A percentile compares a stretch with the other conserved stretches of the same genome.
phyloP scores from a whole-genome alignment of 2,888 invertebrate species.

The Yponomeuta malinellus region DNA sequence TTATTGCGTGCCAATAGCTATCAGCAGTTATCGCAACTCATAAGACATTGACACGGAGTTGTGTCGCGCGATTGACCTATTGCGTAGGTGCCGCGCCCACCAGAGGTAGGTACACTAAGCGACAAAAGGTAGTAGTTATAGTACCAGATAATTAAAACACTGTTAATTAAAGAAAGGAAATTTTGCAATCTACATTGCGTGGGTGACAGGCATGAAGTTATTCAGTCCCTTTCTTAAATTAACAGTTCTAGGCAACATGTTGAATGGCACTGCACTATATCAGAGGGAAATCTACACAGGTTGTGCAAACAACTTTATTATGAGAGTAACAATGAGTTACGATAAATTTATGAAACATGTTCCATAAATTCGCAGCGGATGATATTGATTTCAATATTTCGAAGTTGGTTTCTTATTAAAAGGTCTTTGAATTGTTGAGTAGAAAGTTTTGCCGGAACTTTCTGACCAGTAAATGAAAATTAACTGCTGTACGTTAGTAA shows the following conservation, averaged over 20 bases:
- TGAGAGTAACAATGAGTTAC: neutral
- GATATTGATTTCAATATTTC: no score
- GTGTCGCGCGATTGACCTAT: neutral
- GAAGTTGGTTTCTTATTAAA: no score
- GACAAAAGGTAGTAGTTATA: neutral
- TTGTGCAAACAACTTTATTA: no score
- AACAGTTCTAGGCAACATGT: no score
- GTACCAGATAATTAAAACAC: neutral
- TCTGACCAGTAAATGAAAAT: no score
- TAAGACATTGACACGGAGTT: neutral
- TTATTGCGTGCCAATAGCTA: conserved; percentile 32
- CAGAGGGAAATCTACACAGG: no score
- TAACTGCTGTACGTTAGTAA: no score
- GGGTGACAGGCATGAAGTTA: neutral
- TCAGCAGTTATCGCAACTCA: neutral
- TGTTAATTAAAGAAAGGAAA: neutral
- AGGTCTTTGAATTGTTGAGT: no score
- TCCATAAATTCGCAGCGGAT: neutral
- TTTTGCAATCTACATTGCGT: neutral
- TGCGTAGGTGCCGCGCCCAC: conserved; percentile 2
- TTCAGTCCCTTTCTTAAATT: no score
- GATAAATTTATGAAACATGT: neutral
- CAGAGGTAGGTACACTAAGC: neutral
- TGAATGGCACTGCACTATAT: no score
- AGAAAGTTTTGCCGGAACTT: no score